Base-by-base conservation (phyloP, 1,140 invertebrate genomes). In the Bombus affinis region DNA sequence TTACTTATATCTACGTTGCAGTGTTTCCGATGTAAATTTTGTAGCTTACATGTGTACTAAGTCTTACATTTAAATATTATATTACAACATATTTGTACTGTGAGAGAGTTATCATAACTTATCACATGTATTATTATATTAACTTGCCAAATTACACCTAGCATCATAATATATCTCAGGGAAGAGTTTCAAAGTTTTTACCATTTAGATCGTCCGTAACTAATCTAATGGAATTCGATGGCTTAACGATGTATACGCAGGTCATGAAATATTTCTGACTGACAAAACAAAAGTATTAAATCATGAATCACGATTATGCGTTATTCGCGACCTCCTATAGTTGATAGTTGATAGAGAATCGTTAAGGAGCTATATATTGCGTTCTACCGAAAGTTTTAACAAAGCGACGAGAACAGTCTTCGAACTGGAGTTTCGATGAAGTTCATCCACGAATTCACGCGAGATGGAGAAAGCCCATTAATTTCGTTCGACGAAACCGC, bases 401-500 rank as follows among this genome's bases (percentile, higher is more conserved):
- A 53, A 53, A 53, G 18, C 47, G 12, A 2, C 28, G 28, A 62
- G 28, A 62, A 62, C 59, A 18, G 4, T 15, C n/a, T 65, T 65
- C 2, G 62, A 39, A 25, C 28, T 12, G 8, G 8, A 62, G 37
- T 59, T 62, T 62, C 18, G 28, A 12, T 12, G 18, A 62, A 59
- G 42, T 42, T 65, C 15, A 62, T 25, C 3, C 15, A 15, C n/a
- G n/a, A 37, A 62, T 35, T 35, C 10, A 3, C 39, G n/a, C 53
- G 10, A 12, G 18, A 3, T 35, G 22, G 44, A 47, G n/a, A 3
- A 39, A 37, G 22, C 10, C 37, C 39, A 72, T 76, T 71, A 83
- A 83, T 83, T 83, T 76, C 22, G 44, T 78, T 78, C 65, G 65
- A 72, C 39, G 78, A 53, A 12, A 25, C 32, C 25, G 65, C 25